Base-by-base conservation (phyloP, 2,797 vertebrate genomes). In the Salmo trutta region DNA sequence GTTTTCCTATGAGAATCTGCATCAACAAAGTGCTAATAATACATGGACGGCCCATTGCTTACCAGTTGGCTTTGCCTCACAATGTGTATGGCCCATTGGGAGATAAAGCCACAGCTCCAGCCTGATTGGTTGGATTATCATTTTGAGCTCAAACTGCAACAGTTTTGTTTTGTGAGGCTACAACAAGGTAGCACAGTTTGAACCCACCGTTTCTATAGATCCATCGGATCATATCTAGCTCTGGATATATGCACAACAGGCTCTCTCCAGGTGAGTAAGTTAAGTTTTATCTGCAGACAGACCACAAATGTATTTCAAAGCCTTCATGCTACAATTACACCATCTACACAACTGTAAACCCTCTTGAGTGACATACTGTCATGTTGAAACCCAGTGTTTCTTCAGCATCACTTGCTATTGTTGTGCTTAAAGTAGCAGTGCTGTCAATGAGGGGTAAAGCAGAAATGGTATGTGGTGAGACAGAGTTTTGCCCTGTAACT, bases 21-120 rank as follows among this genome's bases (percentile, higher is more conserved):
- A 79, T 69, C 72, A 75, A 66, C 54, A 7, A 52, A 54, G 76
- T 41, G 67, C n/a, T 74, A 75, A 73, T 79, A 76, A 73, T 79
- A 76, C 80, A 80, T 19, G 36, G n/a, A 24, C 66, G 59, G 56
- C 53, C 53, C 65, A 71, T 70, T 77, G 70, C 82, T 79, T 82
- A 62, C 72, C 56, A 74, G 65, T 33, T 79, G 77, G 53, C 73
- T 6, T 15, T 76, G 29, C 47, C 53, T 74, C 33, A 71, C 56
- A 75, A 21, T 53, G 31, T 76, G 74, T 59, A 75, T 29, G 21
- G 73, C 66, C 54, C 1, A 67, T 79, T 78, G 33, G 24, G 51
- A n/a, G 73, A 36, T 36, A 36, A 81, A 51, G n/a, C 69, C 71
- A 77, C 81, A 77, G 74, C 68, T 41, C 52, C 17, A 64, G 51